Conservation (phyloP, 2,888 invertebrate species). For the Lepidonotus clava region DNA sequence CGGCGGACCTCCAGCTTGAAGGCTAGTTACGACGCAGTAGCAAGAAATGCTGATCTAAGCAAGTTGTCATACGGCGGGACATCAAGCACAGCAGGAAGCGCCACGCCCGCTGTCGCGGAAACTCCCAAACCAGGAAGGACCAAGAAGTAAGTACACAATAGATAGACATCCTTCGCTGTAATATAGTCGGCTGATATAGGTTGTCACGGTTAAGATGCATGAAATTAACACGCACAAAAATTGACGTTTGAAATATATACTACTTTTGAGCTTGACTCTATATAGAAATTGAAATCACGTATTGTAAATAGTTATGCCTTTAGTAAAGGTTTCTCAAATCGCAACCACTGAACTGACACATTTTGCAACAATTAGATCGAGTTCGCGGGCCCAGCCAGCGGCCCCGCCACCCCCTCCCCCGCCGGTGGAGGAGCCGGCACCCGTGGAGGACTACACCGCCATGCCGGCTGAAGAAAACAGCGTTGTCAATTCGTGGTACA, state of each 20-base stretch:
- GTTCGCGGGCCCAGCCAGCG: constrained; percentile 42
- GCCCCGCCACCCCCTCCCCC: constrained; percentile 79
- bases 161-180: not conserved
- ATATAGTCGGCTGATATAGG: no score
- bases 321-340: no score
- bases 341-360: not conserved
- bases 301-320: no score
- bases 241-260: no score
- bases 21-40: constrained; percentile 94
- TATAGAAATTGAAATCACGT: no score
- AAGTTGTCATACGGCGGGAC: constrained; percentile 70
- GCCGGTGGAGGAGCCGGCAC: constrained; percentile 42
- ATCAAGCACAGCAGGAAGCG: not conserved
- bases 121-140: constrained; percentile 69
- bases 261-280: no score
- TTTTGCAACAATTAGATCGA: not conserved
- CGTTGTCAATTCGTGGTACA: constrained; percentile 87
- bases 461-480: constrained; percentile 73
- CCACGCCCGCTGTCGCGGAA: constrained; percentile 60
- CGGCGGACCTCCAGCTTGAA: constrained; percentile 95
- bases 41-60: constrained; percentile 72
- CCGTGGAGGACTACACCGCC: constrained; percentile 67
- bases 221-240: no score
- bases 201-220: no score
- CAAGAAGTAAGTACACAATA: constrained; percentile 72